Conservation (phyloP, 2,113 vertebrate genomes). For the Ondatra zibethicus region DNA sequence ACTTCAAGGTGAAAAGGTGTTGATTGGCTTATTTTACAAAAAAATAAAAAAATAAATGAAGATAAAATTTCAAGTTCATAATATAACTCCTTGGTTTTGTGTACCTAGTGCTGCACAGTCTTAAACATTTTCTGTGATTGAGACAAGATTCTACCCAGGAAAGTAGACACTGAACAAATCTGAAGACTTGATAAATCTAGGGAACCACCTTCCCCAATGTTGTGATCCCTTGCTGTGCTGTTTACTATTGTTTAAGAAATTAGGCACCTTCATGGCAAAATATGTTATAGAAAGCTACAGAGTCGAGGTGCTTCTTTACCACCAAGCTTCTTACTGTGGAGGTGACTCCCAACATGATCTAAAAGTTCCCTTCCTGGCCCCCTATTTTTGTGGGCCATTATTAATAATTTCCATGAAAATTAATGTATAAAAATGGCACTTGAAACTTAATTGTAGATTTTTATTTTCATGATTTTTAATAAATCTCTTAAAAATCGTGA, state of each 20-base stretch:
- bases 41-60: not conserved
- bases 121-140: not conserved
- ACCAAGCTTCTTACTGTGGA: not conserved
- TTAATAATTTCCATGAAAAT: slow-evolving; percentile 8
- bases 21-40: not conserved
- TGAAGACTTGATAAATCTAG: not conserved
- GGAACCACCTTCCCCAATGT: not conserved
- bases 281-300: not conserved
- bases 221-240: not conserved
- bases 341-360: not conserved
- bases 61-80: not conserved
- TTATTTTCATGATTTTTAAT: not conserved
- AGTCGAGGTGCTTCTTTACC: not conserved
- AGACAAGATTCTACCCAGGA: not conserved
- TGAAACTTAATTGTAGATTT: not conserved
- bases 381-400: not conserved
- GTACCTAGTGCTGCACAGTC: not conserved
- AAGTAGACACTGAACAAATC: not conserved
- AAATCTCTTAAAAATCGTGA: not conserved
- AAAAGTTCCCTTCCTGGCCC: not conserved
- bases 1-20: slow-evolving; percentile 43
- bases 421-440: not conserved
- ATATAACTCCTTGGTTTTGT: not conserved
- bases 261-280: not conserved
- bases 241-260: not conserved